Base-by-base conservation (phyloP, 2,797 vertebrate genomes). In the Fistularia commersonii region DNA sequence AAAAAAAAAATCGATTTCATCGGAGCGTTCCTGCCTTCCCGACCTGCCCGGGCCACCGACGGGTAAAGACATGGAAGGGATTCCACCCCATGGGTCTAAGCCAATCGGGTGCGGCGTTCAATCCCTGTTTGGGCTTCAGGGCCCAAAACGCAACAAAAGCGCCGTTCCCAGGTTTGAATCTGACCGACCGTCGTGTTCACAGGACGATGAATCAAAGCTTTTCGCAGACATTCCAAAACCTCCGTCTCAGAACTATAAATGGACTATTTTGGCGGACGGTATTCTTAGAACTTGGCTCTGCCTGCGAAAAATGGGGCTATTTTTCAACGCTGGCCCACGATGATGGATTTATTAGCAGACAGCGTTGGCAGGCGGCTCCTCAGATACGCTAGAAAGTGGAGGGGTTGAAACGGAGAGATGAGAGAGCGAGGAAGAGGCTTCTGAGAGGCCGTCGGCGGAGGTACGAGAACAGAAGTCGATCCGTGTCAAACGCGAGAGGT, bases 251-350 rank as follows among this genome's bases (percentile, higher is more conserved):
- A 83, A 72, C 59, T 69, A 72, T 71, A 79, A 80, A 69, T 53
- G 44, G 67, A 41, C 60, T 75, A 72, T 76, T 82, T 79, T 69
- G 55, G 66, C 56, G 65, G 59, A 65, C 57, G 54, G 69, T 74
- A 78, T 81, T 81, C 67, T 84, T 77, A 77, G 79, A 80, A 61
- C 70, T 64, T 65, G 51, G 47, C 58, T 64, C 44, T 64, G 68
- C 44, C 60, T 62, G 57, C 46, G 23, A 64, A 80, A 81, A 84
- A 79, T 72, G 61, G 61, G 57, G 37, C 61, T 69, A 59, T 67
- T 77, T 76, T 69, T 72, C 49, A 59, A 46, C 6, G 49, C 49
- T 61, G 73, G 65, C 65, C 61, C 38, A 43, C 50, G 69, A 74
- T 61, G 66, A 78, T 8, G 39, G 69, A 62, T 77, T 64, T 54